Base-by-base conservation (phyloP, 2,888 invertebrate species). In the Tetrapedia diversipes region DNA sequence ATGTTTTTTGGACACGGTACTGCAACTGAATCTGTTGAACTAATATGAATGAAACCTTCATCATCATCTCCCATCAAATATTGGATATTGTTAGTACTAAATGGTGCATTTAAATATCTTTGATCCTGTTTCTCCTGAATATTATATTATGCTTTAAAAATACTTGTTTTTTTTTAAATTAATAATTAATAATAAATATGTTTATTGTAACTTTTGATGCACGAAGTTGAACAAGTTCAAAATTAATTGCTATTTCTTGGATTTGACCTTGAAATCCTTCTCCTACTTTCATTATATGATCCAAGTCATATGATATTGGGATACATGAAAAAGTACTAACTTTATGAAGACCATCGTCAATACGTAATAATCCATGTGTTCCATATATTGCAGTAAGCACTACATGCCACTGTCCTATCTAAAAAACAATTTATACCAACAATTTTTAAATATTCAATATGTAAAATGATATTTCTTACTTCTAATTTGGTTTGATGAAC, bases 191-290 rank as follows among this genome's bases (percentile, higher is more conserved):
- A 10, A 32, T 34, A n/a, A 19, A 1, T 39, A 22, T 16, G n/a
- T n/a, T n/a, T n/a, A n/a, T n/a, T n/a, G 4, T 22, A 63, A 77
- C 77, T 59, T 66, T 77, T 10, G 43, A 14, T 43, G 90, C 83
- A 29, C 86, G 84, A 79, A 93, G 86, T 64, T 86, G 87, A 43
- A 93, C 79, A 1, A 92, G 92, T 45, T 90, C 91, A 80, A 93
- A 93, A 84, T 93, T 93, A 19, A 93, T 82, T 39, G 92, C 89
- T 10, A 93, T 51, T 80, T 93, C 92, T 83, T 93, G 92, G 61
- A 93, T 89, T 86, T 92, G 92, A 1, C 93, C 93, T 39, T 92
- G 92, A 67, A 93, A 90, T 80, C 89, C 91, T 84, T 92, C 92
- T 8, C 93, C 93, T 4, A 93, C 85, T 71, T 82, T 87, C 83